A percentile compares a stretch with the other conserved stretches of the same genome.
Conservation (phyloP, 2,113 vertebrate species). For the Pandion haliaetus region DNA sequence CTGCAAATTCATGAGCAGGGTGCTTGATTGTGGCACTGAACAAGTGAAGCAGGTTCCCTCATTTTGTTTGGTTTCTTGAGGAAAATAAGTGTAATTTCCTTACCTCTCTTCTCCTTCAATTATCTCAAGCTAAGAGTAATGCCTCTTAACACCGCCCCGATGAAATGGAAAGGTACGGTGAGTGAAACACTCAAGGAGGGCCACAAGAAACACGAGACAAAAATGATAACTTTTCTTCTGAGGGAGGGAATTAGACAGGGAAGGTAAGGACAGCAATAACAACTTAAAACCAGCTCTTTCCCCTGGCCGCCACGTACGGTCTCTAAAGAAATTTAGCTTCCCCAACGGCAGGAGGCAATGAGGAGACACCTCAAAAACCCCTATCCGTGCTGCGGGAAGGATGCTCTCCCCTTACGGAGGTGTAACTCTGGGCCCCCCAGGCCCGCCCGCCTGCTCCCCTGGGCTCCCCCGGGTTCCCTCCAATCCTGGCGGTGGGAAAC, state of each 20-base stretch:
- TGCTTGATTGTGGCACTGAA: neutral
- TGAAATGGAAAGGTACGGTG: neutral
- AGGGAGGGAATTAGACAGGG: neutral
- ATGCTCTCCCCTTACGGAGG: neutral
- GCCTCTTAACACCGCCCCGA: neutral
- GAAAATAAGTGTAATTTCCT: neutral
- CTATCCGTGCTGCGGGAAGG: fast-evolving
- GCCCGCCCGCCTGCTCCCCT: too few species aligned
- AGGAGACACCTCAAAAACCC: neutral
- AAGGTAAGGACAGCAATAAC: neutral
- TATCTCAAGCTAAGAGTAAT: neutral
- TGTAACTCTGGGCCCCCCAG: too few species aligned
- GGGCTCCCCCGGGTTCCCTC: neutral
- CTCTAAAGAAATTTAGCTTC: neutral
- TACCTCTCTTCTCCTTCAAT: neutral
- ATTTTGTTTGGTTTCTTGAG: neutral
- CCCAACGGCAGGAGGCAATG: neutral
- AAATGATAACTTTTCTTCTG: neutral
- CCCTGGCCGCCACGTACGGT: fast-evolving
- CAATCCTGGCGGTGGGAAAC: fast-evolving
- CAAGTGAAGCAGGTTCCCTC: neutral
- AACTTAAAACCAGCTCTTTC: neutral
- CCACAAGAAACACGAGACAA: neutral
- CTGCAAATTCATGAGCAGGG: neutral
- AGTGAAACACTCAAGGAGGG: neutral